These are phyloP conservation scores for Beroe forskalii DNA, from an alignment of 37 sponge, comb jelly and placozoan genomes.

Conservation along the genomic window DNA sequence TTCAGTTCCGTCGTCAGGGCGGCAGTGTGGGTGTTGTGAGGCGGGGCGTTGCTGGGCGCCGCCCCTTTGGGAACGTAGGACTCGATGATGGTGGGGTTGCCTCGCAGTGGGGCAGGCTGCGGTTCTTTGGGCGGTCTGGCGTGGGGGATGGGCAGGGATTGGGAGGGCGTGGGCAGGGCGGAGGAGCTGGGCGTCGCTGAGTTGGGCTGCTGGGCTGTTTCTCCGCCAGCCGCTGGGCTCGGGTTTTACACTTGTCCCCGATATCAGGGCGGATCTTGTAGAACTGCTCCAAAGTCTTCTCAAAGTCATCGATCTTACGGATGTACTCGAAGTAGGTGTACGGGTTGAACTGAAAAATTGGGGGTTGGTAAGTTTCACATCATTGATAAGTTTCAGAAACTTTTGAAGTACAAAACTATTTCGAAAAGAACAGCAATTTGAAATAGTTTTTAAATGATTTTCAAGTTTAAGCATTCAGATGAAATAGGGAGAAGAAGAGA, in stretches of 20 bases:
- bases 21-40: neutral
- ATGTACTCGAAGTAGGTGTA: conserved; percentile 65
- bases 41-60: neutral
- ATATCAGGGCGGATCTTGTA: conserved; percentile 40
- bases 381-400: too few relatives aligned
- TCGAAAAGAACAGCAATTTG: too few relatives aligned
- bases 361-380: too few relatives aligned
- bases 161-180: neutral
- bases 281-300: conserved; percentile 2
- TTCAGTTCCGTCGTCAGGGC: neutral
- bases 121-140: conserved; percentile 7
- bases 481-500: too few relatives aligned
- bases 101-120: neutral
- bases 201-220: neutral
- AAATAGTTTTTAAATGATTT: too few relatives aligned
- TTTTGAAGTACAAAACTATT: too few relatives aligned
- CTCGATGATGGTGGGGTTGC: conserved; percentile 44
- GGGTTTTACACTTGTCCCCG: conserved; percentile 41
- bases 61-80: neutral
- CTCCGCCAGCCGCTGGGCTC: conserved; percentile 35
- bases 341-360: conserved; percentile 62
- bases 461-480: too few relatives aligned
- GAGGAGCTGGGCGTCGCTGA: neutral
- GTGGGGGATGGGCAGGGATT: neutral
- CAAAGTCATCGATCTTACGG: conserved; percentile 38